Conservation (phyloP, 2,888 invertebrate genomes). For the Volucella zonaria region DNA sequence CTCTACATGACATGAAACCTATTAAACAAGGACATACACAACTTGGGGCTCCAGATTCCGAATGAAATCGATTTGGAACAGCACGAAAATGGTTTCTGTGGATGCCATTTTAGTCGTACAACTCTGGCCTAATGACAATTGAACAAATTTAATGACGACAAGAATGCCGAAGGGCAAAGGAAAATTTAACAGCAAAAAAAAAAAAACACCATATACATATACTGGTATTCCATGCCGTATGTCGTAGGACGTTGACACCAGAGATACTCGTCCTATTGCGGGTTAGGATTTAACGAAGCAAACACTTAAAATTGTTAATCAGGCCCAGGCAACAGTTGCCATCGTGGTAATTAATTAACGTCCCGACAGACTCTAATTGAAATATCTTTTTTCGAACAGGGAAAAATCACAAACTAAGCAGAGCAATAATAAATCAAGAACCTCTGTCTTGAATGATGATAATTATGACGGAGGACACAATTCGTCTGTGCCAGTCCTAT, state of each 20-base stretch:
- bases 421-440: slow-evolving; percentile 63
- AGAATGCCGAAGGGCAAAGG: background rate
- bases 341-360: slow-evolving; percentile 51
- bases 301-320: slow-evolving; percentile 32
- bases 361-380: slow-evolving; percentile 57
- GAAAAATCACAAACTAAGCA: slow-evolving; percentile 27
- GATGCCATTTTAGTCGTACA: slow-evolving; percentile 15
- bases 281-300: background rate
- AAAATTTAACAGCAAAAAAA: background rate
- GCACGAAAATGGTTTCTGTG: slow-evolving; percentile 62
- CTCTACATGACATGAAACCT: slow-evolving; percentile 42
- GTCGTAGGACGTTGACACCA: slow-evolving; percentile 10
- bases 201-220: background rate
- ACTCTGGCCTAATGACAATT: slow-evolving; percentile 42
- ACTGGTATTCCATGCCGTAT: background rate
- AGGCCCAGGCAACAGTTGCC: slow-evolving; percentile 51
- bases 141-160: slow-evolving; percentile 45
- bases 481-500: slow-evolving; percentile 36
- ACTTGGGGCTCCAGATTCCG: slow-evolving; percentile 37
- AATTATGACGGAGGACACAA: slow-evolving; percentile 38
- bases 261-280: background rate
- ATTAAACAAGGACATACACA: slow-evolving; percentile 40
- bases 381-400: slow-evolving; percentile 16
- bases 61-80: slow-evolving; percentile 72
- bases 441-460: slow-evolving; percentile 30